A percentile compares a stretch with the other conserved stretches of the same genome.
These are phyloP conservation scores for Shinisaurus crocodilurus DNA, from an alignment of 2,113 vertebrate genomes.

Conservation along the genomic window DNA sequence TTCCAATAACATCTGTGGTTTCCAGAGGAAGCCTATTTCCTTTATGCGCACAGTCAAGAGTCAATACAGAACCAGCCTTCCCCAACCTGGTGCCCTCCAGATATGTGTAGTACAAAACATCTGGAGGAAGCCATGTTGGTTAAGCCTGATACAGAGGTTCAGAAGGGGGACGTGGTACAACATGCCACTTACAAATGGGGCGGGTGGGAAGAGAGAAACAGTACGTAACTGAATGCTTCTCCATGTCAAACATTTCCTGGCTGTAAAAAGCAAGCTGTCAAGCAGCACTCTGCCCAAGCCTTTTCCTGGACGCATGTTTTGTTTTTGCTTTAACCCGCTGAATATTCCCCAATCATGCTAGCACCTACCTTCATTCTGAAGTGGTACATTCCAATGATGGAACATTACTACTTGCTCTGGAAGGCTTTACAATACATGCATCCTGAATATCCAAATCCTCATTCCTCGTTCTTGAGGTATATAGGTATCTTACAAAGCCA, in stretches of 20 bases:
- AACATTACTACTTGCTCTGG: neutral
- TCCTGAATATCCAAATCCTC: neutral
- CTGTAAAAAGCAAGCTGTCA: neutral
- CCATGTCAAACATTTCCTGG: neutral
- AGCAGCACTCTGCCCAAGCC: neutral
- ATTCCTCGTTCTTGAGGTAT: neutral
- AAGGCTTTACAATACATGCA: neutral
- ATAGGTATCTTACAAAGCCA: neutral
- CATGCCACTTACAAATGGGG: no score
- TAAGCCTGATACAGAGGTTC: no score
- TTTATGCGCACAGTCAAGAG: neutral
- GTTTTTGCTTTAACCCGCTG: neutral
- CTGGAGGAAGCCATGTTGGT: no score
- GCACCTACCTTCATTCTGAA: neutral
- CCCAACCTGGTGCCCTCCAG: no score
- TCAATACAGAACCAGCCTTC: neutral
- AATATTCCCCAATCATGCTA: neutral
- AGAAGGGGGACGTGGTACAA: no score
- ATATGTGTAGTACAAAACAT: no score
- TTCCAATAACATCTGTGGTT: neutral
- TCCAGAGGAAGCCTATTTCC: constrained; percentile 9
- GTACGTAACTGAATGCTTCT: neutral
- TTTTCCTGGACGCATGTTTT: neutral
- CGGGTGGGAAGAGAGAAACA: neutral
- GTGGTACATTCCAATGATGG: no score